phyloP scores from a whole-genome alignment of 2,797 vertebrate species.

The Lepilemur ruficaudatus region DNA sequence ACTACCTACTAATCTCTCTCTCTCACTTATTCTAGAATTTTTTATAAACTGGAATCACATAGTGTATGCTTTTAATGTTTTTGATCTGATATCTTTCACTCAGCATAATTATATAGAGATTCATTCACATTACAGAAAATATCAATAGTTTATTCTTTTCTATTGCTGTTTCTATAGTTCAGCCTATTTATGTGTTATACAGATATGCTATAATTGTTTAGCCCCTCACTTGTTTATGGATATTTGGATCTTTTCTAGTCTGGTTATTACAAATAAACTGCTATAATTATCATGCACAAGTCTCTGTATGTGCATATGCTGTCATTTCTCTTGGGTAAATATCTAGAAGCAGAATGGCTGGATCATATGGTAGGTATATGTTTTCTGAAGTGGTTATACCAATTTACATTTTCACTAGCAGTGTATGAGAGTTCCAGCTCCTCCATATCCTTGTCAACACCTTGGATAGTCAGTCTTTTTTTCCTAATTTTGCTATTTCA shows the following conservation, averaged over 20 bases:
- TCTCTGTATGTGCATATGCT: background rate
- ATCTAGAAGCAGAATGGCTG: background rate
- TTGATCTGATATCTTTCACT: background rate
- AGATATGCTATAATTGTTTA: background rate
- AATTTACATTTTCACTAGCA: background rate
- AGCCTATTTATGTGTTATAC: background rate
- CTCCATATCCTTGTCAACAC: background rate
- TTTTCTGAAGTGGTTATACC: background rate
- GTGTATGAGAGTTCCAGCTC: background rate
- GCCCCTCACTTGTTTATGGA: background rate
- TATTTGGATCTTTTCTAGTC: background rate
- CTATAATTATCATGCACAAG: background rate
- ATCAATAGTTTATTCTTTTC: background rate
- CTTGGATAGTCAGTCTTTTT: background rate
- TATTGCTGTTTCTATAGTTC: background rate
- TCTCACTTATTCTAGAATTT: background rate
- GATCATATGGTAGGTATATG: background rate
- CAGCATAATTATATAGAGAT: background rate
- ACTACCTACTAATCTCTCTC: background rate
- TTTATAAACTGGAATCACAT: background rate
- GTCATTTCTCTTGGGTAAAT: background rate
- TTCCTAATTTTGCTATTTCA: background rate
- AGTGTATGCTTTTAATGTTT: background rate
- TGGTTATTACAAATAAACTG: background rate
- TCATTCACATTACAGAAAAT: background rate